Conservation (phyloP, 2,113 vertebrate species). For the Montifringilla adamsi region DNA sequence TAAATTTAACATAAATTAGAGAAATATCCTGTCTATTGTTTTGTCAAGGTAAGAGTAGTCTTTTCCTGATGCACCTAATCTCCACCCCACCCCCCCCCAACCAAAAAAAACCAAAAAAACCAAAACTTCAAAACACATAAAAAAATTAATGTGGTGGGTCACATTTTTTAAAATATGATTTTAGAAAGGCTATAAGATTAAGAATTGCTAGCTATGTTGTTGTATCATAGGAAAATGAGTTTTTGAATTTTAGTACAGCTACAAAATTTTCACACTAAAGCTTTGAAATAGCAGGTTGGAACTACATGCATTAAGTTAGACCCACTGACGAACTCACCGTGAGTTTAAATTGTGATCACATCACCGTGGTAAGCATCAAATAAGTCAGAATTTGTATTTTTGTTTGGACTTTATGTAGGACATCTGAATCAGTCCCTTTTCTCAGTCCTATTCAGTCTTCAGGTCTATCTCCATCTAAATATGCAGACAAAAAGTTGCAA, state of each 20-base stretch:
- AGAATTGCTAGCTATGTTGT: not conserved
- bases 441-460: not conserved
- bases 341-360: not conserved
- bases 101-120: too few species aligned
- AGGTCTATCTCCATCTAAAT: not conserved
- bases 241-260: not conserved
- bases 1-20: not conserved
- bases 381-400: not conserved
- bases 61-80: not conserved
- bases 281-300: not conserved
- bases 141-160: not conserved
- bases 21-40: not conserved
- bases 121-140: not conserved
- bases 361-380: not conserved
- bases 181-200: not conserved
- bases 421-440: not conserved
- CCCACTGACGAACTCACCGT: not conserved
- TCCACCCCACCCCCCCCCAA: fast-evolving
- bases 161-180: not conserved
- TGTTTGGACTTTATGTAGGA: not conserved
- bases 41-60: not conserved
- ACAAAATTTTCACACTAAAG: not conserved
- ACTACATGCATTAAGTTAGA: not conserved
- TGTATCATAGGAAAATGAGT: not conserved
- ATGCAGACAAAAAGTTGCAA: not conserved